Conservation (phyloP, 2,113 vertebrate species). For the Hydropotes inermis region DNA sequence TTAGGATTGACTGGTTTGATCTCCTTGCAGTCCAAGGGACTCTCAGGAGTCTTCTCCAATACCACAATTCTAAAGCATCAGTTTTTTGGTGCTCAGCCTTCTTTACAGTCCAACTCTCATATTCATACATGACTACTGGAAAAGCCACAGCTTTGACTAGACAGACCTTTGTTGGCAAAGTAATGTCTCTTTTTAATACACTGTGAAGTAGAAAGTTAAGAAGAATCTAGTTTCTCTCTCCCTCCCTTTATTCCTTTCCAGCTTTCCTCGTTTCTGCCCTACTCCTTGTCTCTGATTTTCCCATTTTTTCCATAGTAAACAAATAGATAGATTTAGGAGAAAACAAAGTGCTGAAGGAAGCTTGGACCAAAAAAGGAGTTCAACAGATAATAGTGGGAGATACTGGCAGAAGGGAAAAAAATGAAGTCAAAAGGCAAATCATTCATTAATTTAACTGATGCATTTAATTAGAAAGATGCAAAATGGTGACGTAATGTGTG, state of each 20-base stretch:
- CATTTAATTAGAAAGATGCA: background rate
- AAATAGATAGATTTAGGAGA: background rate
- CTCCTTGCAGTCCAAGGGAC: background rate
- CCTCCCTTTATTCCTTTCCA: background rate
- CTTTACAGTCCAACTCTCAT: background rate
- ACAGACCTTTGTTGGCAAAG: background rate
- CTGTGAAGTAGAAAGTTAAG: background rate
- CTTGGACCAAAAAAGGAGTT: background rate
- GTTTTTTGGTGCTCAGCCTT: background rate
- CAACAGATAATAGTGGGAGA: background rate
- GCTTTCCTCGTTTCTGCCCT: background rate
- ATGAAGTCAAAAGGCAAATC: background rate
- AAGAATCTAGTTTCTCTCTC: background rate
- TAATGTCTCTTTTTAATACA: background rate
- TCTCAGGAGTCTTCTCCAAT: background rate
- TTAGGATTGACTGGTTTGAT: background rate
- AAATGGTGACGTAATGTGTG: background rate
- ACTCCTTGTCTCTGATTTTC: background rate
- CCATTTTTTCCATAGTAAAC: background rate
- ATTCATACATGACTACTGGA: background rate
- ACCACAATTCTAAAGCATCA: background rate
- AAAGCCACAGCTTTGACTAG: background rate
- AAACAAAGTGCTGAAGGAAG: background rate
- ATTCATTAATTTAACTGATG: background rate
- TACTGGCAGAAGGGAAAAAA: background rate